These are phyloP conservation scores for Brachypodius melanocephalos DNA, from an alignment of 2,113 vertebrate species.

Conservation along the genomic window DNA sequence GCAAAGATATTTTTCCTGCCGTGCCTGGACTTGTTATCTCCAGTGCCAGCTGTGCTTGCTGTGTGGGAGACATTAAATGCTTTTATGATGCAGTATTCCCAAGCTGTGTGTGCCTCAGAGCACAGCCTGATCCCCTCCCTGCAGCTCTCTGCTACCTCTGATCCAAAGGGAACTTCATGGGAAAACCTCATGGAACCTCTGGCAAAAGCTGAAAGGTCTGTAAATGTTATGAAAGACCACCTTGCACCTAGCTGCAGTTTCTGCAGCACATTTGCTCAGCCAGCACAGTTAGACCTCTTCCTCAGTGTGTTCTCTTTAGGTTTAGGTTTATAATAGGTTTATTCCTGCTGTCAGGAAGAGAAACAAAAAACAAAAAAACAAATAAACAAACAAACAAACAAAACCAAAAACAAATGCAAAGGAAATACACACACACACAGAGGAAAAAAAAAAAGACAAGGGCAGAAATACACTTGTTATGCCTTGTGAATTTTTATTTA, in stretches of 20 bases:
- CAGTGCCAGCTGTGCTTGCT: neutral
- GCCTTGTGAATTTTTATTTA: neutral
- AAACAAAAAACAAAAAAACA: too few relatives aligned
- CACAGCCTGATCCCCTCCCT: neutral
- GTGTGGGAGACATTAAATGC: neutral
- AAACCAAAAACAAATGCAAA: neutral
- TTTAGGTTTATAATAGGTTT: neutral
- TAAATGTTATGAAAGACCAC: neutral
- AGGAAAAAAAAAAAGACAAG: fast-evolving
- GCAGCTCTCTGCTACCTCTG: neutral
- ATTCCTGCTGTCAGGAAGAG: neutral
- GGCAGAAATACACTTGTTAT: neutral
- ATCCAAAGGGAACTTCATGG: neutral
- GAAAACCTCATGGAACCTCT: neutral
- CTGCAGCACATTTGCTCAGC: neutral
- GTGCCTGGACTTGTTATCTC: neutral
- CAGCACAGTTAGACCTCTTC: neutral
- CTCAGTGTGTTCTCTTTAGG: neutral
- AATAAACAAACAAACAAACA: too few relatives aligned
- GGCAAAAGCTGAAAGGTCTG: neutral
- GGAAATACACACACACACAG: too few relatives aligned
- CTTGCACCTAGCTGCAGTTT: neutral
- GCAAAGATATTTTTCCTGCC: neutral
- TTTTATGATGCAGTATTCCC: neutral
- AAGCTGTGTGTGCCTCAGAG: neutral